Evolutionary conservation across 1,140 invertebrate species (phyloP), one percentile per base, ranked within the genome.

Genomic region (Cryptotermes secundus): DNA sequence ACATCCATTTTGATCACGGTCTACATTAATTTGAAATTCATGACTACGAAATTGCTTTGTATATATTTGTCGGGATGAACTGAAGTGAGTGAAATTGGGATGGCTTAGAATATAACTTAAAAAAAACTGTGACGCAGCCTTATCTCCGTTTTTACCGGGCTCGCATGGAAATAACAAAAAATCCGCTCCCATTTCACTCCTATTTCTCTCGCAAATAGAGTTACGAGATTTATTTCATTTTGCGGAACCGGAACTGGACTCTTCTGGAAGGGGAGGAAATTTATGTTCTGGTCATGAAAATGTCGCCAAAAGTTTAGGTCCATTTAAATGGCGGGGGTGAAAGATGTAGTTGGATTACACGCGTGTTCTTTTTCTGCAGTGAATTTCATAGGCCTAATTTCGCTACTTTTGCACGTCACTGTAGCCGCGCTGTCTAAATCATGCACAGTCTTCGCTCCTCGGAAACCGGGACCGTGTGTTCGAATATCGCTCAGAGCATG

Each of bases 271-370:
- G 59, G 59, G 26, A 31, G 26, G 26, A n/a, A 72, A 72, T 72
- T 72, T 72, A 72, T 72, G 26, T 72, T 72, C 59, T 72, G 31
- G 59, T 72, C 59, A 72, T 72, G 31, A 72, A 72, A 72, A 72
- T n/a, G 19, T 72, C 59, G 9, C 59, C 59, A 31, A 31, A 26
- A 59, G 53, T 19, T 1, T 22, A 59, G 26, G 59, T 72, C 59
- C 59, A 72, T 16, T 31, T 72, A 72, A 72, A 72, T 72, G 59
- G 59, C 26, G 59, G n/a, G 19, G n/a, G n/a, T n/a, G 59, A 26
- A 72, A 72, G 59, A 36, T 34, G 80, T 14, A n/a, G 59, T 72
- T 4, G n/a, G 31, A 31, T 72, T 72, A 31, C 26, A 72, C n/a
- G 26, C 31, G 59, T 72, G 59, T 72, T 72, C 59, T 72, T 72